These are phyloP conservation scores for Coptotermes formosanus DNA, from an alignment of 1,140 invertebrate species.

Conservation along the genomic window DNA sequence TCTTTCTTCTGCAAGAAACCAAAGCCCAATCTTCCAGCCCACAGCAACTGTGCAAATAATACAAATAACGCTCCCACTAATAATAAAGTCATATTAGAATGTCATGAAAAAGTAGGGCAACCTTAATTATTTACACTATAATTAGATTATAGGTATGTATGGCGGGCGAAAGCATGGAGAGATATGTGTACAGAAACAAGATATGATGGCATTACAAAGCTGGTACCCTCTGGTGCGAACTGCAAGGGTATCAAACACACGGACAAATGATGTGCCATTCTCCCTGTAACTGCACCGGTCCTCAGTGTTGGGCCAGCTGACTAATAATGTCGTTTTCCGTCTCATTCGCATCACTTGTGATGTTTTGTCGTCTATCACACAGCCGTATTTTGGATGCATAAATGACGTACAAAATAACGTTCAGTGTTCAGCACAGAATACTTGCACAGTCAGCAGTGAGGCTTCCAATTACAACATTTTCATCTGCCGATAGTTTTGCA, in stretches of 20 bases:
- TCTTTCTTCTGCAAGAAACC: too few species aligned
- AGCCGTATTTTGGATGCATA: neutral
- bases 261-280: conserved; percentile 6
- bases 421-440: neutral
- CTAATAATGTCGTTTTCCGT: conserved; percentile 2
- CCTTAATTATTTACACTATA: too few species aligned
- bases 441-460: neutral
- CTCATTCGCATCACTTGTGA: neutral
- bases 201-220: neutral
- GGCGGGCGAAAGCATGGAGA: too few species aligned
- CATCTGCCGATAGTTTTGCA: too few species aligned
- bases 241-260: neutral
- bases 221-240: neutral
- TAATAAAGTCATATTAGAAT: too few species aligned
- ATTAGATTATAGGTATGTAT: too few species aligned
- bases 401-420: neutral
- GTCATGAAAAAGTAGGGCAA: too few species aligned
- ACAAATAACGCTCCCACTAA: too few species aligned
- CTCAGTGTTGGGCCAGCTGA: neutral
- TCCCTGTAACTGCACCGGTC: neutral
- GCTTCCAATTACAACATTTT: neutral
- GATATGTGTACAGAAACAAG: too few species aligned
- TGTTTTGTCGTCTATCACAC: neutral
- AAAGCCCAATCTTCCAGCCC: too few species aligned
- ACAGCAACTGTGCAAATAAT: too few species aligned